These are phyloP conservation scores for Emmelina monodactyla DNA, from an alignment of 2,888 invertebrate genomes.

Conservation along the genomic window DNA sequence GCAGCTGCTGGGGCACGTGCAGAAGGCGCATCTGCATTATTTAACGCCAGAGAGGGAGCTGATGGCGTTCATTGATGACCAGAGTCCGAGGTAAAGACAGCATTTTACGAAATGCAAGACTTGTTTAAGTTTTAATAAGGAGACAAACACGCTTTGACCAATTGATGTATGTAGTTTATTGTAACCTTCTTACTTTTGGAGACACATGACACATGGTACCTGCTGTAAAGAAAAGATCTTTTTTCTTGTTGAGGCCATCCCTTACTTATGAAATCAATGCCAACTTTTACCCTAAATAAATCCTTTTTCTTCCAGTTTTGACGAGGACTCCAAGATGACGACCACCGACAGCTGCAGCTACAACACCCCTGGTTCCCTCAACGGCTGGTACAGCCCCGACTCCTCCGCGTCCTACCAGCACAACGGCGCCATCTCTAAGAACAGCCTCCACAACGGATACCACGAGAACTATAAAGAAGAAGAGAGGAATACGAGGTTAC, in stretches of 20 bases:
- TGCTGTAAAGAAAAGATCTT: too few relatives aligned
- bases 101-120: too few relatives aligned
- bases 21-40: slow-evolving; percentile 84
- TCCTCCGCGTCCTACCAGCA: slow-evolving; percentile 43
- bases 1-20: slow-evolving; percentile 81
- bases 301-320: slow-evolving; percentile 52
- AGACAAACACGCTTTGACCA: too few relatives aligned
- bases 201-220: too few relatives aligned
- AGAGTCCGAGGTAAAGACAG: slow-evolving; percentile 65
- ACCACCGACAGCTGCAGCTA: slow-evolving; percentile 66
- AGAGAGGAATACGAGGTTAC: slow-evolving; percentile 34
- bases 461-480: slow-evolving; percentile 33
- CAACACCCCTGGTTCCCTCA: slow-evolving; percentile 61
- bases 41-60: slow-evolving; percentile 80
- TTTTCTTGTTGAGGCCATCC: too few relatives aligned
- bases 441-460: slow-evolving; percentile 49
- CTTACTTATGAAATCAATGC: too few relatives aligned
- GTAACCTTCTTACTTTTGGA: too few relatives aligned
- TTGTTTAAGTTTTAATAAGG: too few relatives aligned
- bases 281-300: too few relatives aligned
- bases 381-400: slow-evolving; percentile 67
- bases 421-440: slow-evolving; percentile 55
- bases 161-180: too few relatives aligned
- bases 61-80: slow-evolving; percentile 80
- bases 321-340: slow-evolving; percentile 68